Conservation (phyloP, 2,888 invertebrate genomes). For the Ornithoptera alexandrae region DNA sequence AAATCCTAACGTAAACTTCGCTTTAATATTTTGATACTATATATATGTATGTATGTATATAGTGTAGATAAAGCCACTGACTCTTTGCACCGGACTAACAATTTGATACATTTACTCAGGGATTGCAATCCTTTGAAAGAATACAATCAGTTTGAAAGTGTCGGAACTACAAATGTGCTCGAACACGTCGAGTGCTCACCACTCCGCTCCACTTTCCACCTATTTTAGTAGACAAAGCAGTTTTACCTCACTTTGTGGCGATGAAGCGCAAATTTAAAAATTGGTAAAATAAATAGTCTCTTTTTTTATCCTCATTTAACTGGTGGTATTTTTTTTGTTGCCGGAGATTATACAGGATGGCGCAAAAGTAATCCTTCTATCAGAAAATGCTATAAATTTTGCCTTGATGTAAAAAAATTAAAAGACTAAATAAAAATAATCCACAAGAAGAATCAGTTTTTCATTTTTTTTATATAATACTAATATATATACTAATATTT, state of each 20-base stretch:
- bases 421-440: no score
- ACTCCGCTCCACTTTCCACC: constrained; percentile 3
- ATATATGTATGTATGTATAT: no score
- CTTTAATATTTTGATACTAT: no score
- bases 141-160: constrained; percentile 20
- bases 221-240: constrained; percentile 13
- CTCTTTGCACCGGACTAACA: background rate
- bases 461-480: no score
- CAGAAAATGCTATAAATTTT: no score
- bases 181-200: constrained; percentile 3
- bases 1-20: no score
- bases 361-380: no score
- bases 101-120: background rate
- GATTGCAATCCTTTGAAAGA: constrained; percentile 8
- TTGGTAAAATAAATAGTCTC: background rate
- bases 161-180: constrained; percentile 15
- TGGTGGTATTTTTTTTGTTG: no score
- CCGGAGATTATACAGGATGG: no score
- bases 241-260: constrained; percentile 2
- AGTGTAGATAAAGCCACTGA: background rate
- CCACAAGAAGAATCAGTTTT: no score
- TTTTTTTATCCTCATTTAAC: background rate
- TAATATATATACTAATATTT: no score
- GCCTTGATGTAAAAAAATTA: no score
- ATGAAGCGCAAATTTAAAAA: background rate